Conservation (phyloP, 2,113 vertebrate genomes). For the Copsychus sechellarum region DNA sequence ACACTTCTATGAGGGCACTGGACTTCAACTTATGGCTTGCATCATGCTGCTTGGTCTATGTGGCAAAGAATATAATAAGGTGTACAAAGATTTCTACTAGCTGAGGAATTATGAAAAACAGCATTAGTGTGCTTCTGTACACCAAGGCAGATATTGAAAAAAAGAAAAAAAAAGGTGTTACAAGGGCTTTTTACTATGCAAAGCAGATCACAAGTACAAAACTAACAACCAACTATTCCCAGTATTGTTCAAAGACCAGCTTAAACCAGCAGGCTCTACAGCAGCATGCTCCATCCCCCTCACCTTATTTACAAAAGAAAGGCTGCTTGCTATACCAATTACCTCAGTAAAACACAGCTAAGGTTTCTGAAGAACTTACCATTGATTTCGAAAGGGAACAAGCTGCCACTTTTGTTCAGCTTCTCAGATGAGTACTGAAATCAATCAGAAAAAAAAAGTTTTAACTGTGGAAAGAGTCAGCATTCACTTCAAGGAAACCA, state of each 20-base stretch:
- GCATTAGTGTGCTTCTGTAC: neutral
- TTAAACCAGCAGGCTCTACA: constrained; percentile 49
- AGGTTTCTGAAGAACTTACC: constrained; percentile 71
- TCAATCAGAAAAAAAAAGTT: constrained; percentile 54
- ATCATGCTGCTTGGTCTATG: neutral
- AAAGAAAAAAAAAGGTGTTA: neutral
- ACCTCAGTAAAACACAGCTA: constrained; percentile 45
- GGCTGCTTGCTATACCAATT: constrained; percentile 56
- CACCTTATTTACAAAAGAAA: constrained; percentile 74
- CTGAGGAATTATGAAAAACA: neutral
- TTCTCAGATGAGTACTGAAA: constrained; percentile 78
- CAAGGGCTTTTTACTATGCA: constrained; percentile 49
- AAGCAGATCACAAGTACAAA: constrained; percentile 65
- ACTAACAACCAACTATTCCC: constrained; percentile 59
- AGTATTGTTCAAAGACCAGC: constrained; percentile 49
- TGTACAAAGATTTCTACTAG: neutral
- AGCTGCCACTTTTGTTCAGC: constrained; percentile 69
- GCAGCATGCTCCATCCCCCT: constrained; percentile 57
- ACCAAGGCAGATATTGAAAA: neutral
- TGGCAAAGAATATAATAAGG: neutral
- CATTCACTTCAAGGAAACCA: neutral
- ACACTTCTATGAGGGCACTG: neutral
- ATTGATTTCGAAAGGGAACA: constrained; percentile 74
- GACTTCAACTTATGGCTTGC: neutral
- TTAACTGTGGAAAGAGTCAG: constrained; percentile 23